phyloP scores from a whole-genome alignment of 2,113 vertebrate genomes.

The Anhinga rufa region DNA sequence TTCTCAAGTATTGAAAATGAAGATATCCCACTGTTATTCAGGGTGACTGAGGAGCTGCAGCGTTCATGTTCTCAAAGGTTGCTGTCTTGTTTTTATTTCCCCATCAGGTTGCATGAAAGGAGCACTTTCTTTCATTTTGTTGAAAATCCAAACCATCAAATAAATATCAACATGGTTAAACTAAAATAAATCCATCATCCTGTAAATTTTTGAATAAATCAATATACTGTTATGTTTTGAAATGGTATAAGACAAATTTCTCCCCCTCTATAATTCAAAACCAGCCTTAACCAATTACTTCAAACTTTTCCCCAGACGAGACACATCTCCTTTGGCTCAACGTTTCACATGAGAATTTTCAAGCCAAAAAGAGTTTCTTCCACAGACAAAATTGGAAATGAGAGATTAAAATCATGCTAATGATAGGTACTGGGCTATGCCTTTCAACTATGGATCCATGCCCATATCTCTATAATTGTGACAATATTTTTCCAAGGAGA shows the following conservation, averaged over 20 bases:
- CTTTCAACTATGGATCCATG: conserved; percentile 19
- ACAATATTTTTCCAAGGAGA: conserved; percentile 64
- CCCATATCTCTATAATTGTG: background rate
- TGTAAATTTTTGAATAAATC: background rate
- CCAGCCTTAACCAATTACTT: conserved; percentile 42
- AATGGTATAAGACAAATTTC: background rate
- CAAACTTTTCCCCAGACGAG: conserved; percentile 36
- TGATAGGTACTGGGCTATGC: conserved; percentile 35
- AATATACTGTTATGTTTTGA: background rate
- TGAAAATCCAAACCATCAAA: conserved; percentile 29
- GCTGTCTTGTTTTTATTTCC: background rate
- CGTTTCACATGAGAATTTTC: conserved; percentile 31
- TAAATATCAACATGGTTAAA: conserved; percentile 15
- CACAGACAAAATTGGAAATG: conserved; percentile 35
- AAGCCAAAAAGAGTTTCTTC: conserved; percentile 34
- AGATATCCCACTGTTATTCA: background rate
- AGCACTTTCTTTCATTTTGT: conserved; percentile 19
- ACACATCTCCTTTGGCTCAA: conserved; percentile 35
- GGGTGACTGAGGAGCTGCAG: background rate
- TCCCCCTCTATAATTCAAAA: background rate
- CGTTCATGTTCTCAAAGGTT: background rate
- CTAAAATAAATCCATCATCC: conserved; percentile 16
- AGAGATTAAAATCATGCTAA: conserved; percentile 45
- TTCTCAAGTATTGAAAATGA: background rate
- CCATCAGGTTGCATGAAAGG: conserved; percentile 12